These are phyloP conservation scores for Glaucopsyche alexis DNA, from an alignment of 2,888 invertebrate species.

Conservation along the genomic window DNA sequence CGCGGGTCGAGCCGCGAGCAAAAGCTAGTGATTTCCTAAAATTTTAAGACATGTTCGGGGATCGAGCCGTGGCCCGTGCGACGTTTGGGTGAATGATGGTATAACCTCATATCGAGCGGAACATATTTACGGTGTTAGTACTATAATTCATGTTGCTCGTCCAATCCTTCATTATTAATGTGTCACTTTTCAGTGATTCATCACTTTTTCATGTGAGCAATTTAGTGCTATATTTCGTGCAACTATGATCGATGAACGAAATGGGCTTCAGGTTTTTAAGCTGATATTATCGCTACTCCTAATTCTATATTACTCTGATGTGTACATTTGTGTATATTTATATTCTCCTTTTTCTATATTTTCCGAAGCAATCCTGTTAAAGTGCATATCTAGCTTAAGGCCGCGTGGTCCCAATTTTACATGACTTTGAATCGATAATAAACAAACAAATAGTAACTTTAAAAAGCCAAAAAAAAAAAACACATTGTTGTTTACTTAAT, in stretches of 20 bases:
- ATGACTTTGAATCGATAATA: no score
- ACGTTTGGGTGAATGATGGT: background rate
- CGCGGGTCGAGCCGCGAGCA: no score
- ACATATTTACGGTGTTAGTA: slow-evolving; percentile 10
- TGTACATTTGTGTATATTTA: background rate
- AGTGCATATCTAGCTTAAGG: background rate
- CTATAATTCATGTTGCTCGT: slow-evolving; percentile 5
- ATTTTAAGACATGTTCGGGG: no score
- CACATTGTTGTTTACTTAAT: no score
- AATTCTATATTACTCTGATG: background rate
- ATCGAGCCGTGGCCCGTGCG: background rate
- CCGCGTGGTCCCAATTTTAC: no score
- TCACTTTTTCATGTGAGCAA: slow-evolving; percentile 15
- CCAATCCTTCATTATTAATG: slow-evolving; percentile 10
- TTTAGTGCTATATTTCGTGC: slow-evolving; percentile 3
- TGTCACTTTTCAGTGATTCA: slow-evolving; percentile 12
- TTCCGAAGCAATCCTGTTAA: background rate
- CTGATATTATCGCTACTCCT: background rate
- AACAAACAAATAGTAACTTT: no score
- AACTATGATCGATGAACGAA: slow-evolving; percentile 14
- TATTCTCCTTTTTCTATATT: background rate
- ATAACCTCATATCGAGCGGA: background rate
- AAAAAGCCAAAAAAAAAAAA: no score
- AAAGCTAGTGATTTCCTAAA: no score
- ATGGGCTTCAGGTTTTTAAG: slow-evolving; percentile 15